A percentile compares a stretch with the other conserved stretches of the same genome.
Conservation (phyloP, 2,113 vertebrate genomes). For the Aspidoscelis tigris region DNA sequence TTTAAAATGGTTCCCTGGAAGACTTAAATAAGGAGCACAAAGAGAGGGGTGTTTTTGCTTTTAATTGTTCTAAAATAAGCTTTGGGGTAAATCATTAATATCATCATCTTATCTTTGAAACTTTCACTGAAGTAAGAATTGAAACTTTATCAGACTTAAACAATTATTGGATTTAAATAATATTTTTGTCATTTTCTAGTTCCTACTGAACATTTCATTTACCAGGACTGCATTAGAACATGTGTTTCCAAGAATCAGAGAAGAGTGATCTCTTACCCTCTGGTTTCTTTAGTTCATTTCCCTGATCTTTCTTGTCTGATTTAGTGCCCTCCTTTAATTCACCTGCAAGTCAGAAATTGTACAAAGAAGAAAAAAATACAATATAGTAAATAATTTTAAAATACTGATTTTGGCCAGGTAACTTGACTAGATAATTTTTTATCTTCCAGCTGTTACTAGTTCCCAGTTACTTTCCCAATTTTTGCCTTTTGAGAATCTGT, state of each 20-base stretch:
- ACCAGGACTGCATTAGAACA: not conserved
- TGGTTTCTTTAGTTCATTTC: constrained; percentile 77
- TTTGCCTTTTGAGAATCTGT: not conserved
- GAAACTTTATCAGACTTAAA: not conserved
- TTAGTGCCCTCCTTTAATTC: constrained; percentile 77
- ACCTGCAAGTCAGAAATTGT: constrained; percentile 72
- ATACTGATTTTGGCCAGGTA: not conserved
- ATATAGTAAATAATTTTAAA: constrained; percentile 24
- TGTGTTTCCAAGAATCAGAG: constrained; percentile 45
- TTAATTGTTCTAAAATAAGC: too few species aligned
- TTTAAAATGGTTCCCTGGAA: not conserved
- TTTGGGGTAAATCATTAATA: too few species aligned
- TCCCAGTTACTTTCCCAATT: not conserved
- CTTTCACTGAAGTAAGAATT: not conserved
- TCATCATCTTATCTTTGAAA: not conserved
- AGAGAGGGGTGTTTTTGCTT: too few species aligned
- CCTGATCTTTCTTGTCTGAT: constrained; percentile 74
- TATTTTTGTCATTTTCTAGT: not conserved
- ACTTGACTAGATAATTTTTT: not conserved
- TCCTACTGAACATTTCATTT: not conserved
- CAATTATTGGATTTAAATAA: not conserved
- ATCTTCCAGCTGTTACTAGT: not conserved
- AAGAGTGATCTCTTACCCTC: constrained; percentile 71
- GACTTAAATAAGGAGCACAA: not conserved
- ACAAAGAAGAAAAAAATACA: constrained; percentile 51